Percentiles rank a stretch among this genome's conserved stretches.
These are phyloP conservation scores for Prionace glauca DNA, from an alignment of 2,797 vertebrate species.

Conservation along the genomic window DNA sequence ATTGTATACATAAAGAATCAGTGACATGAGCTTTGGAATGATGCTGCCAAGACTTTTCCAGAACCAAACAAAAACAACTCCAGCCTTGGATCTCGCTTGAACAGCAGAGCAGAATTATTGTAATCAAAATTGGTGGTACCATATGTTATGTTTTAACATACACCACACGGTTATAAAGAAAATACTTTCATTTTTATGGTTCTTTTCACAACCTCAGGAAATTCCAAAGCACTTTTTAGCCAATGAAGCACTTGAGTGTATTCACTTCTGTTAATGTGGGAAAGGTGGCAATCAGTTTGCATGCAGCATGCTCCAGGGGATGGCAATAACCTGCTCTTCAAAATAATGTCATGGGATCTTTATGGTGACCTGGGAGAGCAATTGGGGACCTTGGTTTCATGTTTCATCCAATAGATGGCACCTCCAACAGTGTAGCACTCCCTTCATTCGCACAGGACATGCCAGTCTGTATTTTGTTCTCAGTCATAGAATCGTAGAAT, in stretches of 20 bases:
- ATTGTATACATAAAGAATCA: neutral
- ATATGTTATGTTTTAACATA: neutral
- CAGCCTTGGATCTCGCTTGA: fast-evolving
- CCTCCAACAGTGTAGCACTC: no score
- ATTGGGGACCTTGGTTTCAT: no score
- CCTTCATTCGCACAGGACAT: neutral
- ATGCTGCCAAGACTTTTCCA: neutral
- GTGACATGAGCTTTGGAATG: no score
- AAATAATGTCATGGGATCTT: no score
- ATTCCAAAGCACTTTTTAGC: neutral
- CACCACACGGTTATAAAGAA: no score
- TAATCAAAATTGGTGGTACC: neutral
- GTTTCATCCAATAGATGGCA: no score
- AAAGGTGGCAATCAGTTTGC: no score
- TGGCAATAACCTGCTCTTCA: no score
- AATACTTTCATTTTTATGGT: neutral
- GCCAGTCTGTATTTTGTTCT: neutral
- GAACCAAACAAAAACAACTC: neutral
- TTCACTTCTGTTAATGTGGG: no score
- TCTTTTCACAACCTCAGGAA: neutral
- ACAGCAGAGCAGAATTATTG: neutral
- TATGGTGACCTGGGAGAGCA: no score
- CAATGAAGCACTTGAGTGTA: neutral
- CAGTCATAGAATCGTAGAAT: neutral
- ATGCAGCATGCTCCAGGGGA: no score